Evolutionary conservation across 2,797 vertebrate species (phyloP).

Genomic region (Natrix natrix): DNA sequence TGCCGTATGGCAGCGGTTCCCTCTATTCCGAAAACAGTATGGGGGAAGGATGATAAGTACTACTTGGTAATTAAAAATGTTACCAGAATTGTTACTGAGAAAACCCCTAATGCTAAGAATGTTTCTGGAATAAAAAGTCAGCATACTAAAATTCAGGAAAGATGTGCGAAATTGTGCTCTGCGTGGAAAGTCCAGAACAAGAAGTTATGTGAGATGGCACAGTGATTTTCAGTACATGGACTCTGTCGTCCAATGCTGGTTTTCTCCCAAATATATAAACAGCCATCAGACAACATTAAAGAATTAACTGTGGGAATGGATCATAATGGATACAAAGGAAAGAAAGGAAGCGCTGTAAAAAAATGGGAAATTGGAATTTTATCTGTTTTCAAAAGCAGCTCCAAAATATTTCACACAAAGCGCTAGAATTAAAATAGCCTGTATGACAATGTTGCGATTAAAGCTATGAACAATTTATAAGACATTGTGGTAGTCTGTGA

Average conservation of each 20-base stretch:
- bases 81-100: slow-evolving; percentile 70
- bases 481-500: not conserved
- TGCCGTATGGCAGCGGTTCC: slow-evolving; percentile 65
- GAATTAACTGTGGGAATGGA: not conserved
- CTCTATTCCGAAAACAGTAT: slow-evolving; percentile 64
- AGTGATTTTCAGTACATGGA: not conserved
- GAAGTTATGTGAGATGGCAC: not conserved
- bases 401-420: not conserved
- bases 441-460: not conserved
- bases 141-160: slow-evolving; percentile 45
- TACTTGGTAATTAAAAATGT: slow-evolving; percentile 77
- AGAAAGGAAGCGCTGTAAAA: not conserved
- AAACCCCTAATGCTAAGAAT: slow-evolving; percentile 59
- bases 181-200: slow-evolving; percentile 37
- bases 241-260: not conserved
- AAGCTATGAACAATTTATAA: not conserved
- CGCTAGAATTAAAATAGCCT: not conserved
- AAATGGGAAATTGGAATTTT: not conserved
- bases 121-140: slow-evolving; percentile 63
- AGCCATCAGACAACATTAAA: not conserved
- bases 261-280: not conserved
- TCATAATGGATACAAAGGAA: not conserved
- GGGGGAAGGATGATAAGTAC: slow-evolving; percentile 68
- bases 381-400: not conserved
- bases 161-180: slow-evolving; percentile 14